Evolutionary conservation across 2,113 vertebrate genomes (phyloP).

Genomic region (Protomyctophum bolini): DNA sequence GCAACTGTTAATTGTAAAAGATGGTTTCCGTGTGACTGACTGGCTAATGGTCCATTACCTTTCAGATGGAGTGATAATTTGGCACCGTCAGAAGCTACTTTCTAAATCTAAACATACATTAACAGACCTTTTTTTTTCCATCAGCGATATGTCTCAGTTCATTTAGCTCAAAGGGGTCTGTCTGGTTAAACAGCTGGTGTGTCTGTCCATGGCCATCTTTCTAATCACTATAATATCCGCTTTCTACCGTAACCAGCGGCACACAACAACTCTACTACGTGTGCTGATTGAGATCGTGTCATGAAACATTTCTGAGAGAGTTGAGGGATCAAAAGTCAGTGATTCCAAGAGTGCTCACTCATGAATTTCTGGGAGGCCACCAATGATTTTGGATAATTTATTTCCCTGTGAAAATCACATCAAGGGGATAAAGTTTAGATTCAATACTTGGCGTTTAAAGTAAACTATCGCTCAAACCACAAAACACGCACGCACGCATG

Average conservation of each 20-base stretch:
- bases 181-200: not conserved
- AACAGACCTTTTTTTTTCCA: slow-evolving; percentile 26
- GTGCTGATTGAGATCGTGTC: not conserved
- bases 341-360: slow-evolving; percentile 3
- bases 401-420: too few species aligned
- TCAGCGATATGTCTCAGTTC: slow-evolving; percentile 30
- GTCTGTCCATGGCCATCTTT: not conserved
- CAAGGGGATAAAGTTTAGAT: too few species aligned
- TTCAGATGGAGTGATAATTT: slow-evolving; percentile 33
- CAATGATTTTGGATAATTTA: too few species aligned
- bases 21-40: slow-evolving; percentile 25
- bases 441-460: too few species aligned
- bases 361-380: not conserved
- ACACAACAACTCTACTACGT: not conserved
- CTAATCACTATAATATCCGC: not conserved
- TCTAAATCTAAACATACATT: slow-evolving; percentile 31
- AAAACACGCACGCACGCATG: too few species aligned
- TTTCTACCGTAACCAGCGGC: not conserved
- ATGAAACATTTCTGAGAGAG: slow-evolving; percentile 5
- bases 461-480: too few species aligned
- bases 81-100: slow-evolving; percentile 28
- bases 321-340: slow-evolving; percentile 4
- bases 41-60: slow-evolving; percentile 29
- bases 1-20: slow-evolving; percentile 21
- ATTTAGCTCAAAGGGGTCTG: slow-evolving; percentile 28